A percentile compares a stretch with the other conserved stretches of the same genome.
Evolutionary conservation across 2,888 invertebrate species (phyloP).

Genomic region (Amorpha juglandis): DNA sequence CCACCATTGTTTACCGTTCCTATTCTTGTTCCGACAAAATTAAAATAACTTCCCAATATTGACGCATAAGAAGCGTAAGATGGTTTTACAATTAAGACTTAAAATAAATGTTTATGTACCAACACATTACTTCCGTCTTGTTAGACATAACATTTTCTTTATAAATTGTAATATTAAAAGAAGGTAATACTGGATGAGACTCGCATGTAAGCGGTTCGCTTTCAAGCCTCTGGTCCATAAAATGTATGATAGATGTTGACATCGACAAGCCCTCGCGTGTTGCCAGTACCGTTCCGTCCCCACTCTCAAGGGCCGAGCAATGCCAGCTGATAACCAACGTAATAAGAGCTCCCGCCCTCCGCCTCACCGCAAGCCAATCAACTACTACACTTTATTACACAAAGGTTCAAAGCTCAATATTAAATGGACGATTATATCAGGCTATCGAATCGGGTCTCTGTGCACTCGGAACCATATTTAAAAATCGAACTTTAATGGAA

Average conservation of each 20-base stretch:
- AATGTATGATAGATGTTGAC: conserved; percentile 79
- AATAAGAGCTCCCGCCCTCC: conserved; percentile 54
- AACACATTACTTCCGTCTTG: conserved; percentile 19
- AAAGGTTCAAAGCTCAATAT: conserved; percentile 50
- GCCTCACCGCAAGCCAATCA: conserved; percentile 39
- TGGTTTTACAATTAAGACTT: conserved; percentile 21
- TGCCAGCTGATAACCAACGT: conserved; percentile 53
- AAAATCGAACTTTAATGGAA: conserved; percentile 71
- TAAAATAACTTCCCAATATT: conserved; percentile 15
- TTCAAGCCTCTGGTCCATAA: conserved; percentile 74
- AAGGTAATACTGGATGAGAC: conserved; percentile 55
- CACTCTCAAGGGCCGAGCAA: conserved; percentile 72
- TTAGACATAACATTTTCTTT: conserved; percentile 24
- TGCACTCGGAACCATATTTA: conserved; percentile 78
- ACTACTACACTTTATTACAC: conserved; percentile 45
- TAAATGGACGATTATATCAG: conserved; percentile 63
- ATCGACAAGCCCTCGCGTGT: conserved; percentile 78
- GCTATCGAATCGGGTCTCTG: conserved; percentile 71
- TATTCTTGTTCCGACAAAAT: conserved; percentile 12
- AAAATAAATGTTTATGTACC: conserved; percentile 15
- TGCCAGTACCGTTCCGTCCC: conserved; percentile 72
- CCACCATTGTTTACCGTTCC: not conserved
- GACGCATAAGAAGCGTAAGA: conserved; percentile 4
- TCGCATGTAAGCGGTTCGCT: conserved; percentile 74
- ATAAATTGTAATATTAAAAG: conserved; percentile 45